Evolutionary conservation across 2,113 vertebrate species (phyloP).

Genomic region (Tapirus terrestris): DNA sequence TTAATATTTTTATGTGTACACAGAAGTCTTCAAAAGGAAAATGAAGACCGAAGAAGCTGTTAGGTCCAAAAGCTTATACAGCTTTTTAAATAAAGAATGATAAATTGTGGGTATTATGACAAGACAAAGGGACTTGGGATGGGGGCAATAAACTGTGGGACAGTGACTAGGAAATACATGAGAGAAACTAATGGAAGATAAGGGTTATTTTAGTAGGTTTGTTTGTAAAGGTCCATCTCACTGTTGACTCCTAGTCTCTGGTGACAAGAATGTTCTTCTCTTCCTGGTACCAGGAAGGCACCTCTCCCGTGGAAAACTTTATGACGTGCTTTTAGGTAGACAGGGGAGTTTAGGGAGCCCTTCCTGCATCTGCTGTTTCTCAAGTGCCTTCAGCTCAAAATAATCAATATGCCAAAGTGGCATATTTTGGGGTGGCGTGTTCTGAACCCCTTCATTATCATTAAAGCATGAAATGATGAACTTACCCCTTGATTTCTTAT

Average conservation of each 20-base stretch:
- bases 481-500: neutral
- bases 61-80: neutral
- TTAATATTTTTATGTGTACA: neutral
- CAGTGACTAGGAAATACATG: too few relatives aligned
- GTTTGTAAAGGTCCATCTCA: neutral
- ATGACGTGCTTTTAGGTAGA: neutral
- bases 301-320: neutral
- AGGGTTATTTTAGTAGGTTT: neutral
- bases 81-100: too few relatives aligned
- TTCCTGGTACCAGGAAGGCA: neutral
- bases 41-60: neutral
- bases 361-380: too few relatives aligned
- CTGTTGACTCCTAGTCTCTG: neutral
- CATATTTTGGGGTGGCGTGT: too few relatives aligned
- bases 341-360: too few relatives aligned
- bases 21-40: neutral
- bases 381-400: too few relatives aligned
- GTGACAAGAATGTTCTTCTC: neutral
- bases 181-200: neutral
- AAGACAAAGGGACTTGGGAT: too few relatives aligned
- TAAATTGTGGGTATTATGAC: too few relatives aligned
- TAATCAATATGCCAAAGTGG: too few relatives aligned
- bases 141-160: too few relatives aligned
- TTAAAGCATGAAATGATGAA: neutral
- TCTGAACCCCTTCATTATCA: neutral